Conservation (phyloP, 2,113 vertebrate species). For the Benitochromis conjunctus region DNA sequence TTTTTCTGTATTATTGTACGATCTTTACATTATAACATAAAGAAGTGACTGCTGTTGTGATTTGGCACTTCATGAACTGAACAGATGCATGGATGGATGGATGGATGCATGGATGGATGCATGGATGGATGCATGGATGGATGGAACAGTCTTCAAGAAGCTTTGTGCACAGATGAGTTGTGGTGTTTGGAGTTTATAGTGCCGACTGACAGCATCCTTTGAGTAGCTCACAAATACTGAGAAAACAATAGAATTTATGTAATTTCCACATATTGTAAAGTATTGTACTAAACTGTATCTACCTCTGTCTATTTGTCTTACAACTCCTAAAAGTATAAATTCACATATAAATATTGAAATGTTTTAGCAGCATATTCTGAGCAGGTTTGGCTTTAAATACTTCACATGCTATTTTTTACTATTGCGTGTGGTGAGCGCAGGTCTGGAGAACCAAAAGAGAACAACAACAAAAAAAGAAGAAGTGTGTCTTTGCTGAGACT, state of each 20-base stretch:
- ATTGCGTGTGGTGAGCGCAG: background rate
- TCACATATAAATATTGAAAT: background rate
- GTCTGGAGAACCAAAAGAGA: background rate
- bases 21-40: background rate
- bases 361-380: background rate
- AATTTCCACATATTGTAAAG: background rate
- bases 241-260: background rate
- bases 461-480: background rate
- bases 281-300: background rate
- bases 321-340: background rate
- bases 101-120: background rate
- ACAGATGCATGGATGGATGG: no score
- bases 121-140: no score
- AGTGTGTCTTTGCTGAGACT: background rate
- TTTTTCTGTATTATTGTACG: background rate
- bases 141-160: background rate
- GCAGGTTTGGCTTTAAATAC: background rate
- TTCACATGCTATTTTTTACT: background rate
- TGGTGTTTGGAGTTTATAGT: background rate
- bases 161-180: background rate
- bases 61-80: background rate
- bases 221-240: background rate
- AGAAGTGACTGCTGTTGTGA: background rate
- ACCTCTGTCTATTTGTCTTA: background rate
- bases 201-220: background rate